Base-by-base conservation (phyloP, 2,888 invertebrate species). In the Baronia brevicornis region DNA sequence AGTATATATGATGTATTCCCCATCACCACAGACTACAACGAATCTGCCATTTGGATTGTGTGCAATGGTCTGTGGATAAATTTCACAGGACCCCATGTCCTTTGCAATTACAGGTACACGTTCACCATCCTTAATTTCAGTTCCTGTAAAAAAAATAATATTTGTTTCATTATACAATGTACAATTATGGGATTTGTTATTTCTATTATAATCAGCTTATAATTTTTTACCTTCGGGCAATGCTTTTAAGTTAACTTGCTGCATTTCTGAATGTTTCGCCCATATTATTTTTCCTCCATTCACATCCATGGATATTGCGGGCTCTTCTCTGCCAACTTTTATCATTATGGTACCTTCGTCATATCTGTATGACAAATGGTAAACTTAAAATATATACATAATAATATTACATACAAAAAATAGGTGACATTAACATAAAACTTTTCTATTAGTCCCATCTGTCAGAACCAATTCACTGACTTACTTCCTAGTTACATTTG, bases 1-100 rank as follows among this genome's bases (percentile, higher is more conserved):
- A 0, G 99, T 99, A 84, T 99, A 99, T 53, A 99, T 98, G 27
- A 99, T 99, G 72, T 98, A 99, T 70, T 99, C 99, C 6, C 99
- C 99, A 72, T 99, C 99, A 1, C 99, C 99, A 62, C 99, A 99
- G 1, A 98, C 98, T 0, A 98, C 98, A 3, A 88, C 87, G 45
- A 91, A 90, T 13, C 96, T 90, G 7, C 99, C 99, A 70, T 99
- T 99, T 0, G 98, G 97, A 78, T 98, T 99, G 72, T 99, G 99
- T 13, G 95, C 94, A 43, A 99, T 95, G 0, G 96, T 97, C 67
- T 99, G 99, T 0, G 99, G 99, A 70, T 98, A 99, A 42, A 99
- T 97, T 78, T 99, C 99, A 68, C 98, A 99, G 3, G 97, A 95
- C 1, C 99, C 99, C 95, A 99, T 97, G 61, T 99, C 99, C 69